phyloP scores from a whole-genome alignment of 2,888 invertebrate species.

The Limnephilus rhombicus region DNA sequence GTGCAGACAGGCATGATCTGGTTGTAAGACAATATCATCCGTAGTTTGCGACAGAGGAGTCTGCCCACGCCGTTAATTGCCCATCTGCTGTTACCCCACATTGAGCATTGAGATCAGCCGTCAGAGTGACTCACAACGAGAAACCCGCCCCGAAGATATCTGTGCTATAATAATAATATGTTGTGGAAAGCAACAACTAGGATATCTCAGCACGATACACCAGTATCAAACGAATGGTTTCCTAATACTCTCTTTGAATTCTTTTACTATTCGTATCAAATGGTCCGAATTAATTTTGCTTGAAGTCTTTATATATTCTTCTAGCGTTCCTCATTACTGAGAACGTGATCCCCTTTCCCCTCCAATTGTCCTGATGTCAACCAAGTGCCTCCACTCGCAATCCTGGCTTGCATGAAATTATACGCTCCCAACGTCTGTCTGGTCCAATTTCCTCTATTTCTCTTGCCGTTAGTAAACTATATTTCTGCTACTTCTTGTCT shows the following conservation, averaged over 20 bases:
- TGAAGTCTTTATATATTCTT: not conserved
- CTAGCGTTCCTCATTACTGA: not conserved
- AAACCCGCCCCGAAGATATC: not conserved
- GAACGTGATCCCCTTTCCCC: not conserved
- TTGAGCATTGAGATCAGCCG: conserved; percentile 22
- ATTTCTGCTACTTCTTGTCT: not conserved
- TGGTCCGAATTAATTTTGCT: not conserved
- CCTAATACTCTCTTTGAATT: not conserved
- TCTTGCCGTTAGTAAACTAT: not conserved
- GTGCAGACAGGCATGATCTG: not conserved
- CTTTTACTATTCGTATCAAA: not conserved
- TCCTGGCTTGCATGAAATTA: not conserved
- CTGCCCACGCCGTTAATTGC: conserved; percentile 28
- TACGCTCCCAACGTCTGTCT: not conserved
- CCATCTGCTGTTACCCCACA: conserved; percentile 23
- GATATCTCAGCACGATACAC: not conserved
- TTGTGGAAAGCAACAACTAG: not conserved
- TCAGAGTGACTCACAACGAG: not conserved
- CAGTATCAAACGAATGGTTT: not conserved
- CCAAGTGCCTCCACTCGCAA: not conserved
- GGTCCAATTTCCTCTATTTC: not conserved
- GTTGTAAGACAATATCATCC: conserved; percentile 19
- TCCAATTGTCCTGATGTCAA: not conserved
- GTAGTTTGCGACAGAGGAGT: not conserved
- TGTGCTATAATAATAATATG: not conserved